Evolutionary conservation across 2,888 invertebrate genomes (phyloP).

Genomic region (Parascotia fuliginaria): DNA sequence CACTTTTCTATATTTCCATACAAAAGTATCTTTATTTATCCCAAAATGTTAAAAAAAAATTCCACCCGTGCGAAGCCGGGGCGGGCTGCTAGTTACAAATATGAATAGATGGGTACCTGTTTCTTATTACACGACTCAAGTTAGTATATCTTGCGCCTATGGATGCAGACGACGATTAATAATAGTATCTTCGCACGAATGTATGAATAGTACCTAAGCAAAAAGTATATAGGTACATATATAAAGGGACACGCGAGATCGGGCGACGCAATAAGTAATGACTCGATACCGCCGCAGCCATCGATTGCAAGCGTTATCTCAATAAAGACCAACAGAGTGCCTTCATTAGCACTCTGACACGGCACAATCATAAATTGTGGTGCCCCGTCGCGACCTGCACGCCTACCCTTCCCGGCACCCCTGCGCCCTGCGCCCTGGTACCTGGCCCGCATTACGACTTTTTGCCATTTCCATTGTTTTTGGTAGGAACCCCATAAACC

Average conservation of each 20-base stretch:
- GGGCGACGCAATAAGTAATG: slow-evolving; percentile 77
- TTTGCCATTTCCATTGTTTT: slow-evolving; percentile 84
- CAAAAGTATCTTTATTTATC: no score
- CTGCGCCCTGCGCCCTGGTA: slow-evolving; percentile 67
- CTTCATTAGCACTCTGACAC: slow-evolving; percentile 85
- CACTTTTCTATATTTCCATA: no score
- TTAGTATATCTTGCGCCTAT: slow-evolving; percentile 64
- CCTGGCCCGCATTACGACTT: slow-evolving; percentile 77
- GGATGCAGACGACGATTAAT: slow-evolving; percentile 64
- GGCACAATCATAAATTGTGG: slow-evolving; percentile 84
- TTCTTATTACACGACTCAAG: slow-evolving; percentile 59
- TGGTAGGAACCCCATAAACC: slow-evolving; percentile 76
- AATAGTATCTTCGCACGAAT: slow-evolving; percentile 75
- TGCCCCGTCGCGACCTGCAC: slow-evolving; percentile 80
- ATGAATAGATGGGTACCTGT: slow-evolving; percentile 33
- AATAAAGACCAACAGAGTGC: slow-evolving; percentile 84
- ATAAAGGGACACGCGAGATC: slow-evolving; percentile 78
- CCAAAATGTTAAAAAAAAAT: no score
- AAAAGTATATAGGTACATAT: slow-evolving; percentile 67
- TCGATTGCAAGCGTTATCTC: slow-evolving; percentile 82
- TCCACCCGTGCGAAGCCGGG: no score
- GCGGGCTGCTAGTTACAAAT: no score
- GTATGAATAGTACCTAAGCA: slow-evolving; percentile 62
- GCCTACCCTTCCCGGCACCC: slow-evolving; percentile 69
- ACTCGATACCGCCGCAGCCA: slow-evolving; percentile 62